Evolutionary conservation across 2,797 vertebrate genomes (phyloP).

Genomic region (Enteromius viviparus): DNA sequence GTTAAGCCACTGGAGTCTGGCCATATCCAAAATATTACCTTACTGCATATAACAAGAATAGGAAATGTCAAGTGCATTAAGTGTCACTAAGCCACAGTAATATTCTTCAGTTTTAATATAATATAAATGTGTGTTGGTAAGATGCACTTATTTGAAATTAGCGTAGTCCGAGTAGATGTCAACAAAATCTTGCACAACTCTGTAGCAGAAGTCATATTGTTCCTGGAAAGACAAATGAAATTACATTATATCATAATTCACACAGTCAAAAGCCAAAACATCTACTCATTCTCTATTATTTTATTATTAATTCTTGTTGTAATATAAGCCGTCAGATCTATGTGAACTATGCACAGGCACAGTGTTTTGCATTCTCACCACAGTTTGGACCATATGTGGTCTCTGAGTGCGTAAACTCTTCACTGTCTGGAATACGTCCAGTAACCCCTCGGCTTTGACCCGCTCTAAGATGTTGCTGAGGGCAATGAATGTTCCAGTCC

Average conservation of each 20-base stretch:
- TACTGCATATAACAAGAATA: conserved; percentile 43
- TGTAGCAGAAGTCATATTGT: conserved; percentile 99
- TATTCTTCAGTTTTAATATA: conserved; percentile 26
- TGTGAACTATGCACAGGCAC: background rate
- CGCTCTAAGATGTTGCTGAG: conserved; percentile 97
- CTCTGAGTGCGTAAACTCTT: conserved; percentile 98
- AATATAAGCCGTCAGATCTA: background rate
- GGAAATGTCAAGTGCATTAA: conserved; percentile 54
- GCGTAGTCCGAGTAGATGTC: conserved; percentile 99
- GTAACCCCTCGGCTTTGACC: conserved; percentile 95
- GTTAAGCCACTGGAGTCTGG: conserved; percentile 36
- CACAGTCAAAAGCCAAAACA: background rate
- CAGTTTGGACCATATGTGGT: conserved; percentile 98
- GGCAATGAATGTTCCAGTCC: conserved; percentile 95
- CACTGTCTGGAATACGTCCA: conserved; percentile 98
- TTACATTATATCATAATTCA: background rate
- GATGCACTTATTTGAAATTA: conserved; percentile 91
- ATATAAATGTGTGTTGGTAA: conserved; percentile 26
- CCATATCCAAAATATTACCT: conserved; percentile 48
- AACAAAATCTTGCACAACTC: conserved; percentile 99
- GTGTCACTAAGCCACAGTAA: conserved; percentile 49
- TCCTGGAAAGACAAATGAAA: conserved; percentile 82
- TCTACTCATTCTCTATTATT: background rate
- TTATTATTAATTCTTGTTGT: background rate
- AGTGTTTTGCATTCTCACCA: conserved; percentile 78